phyloP scores from a whole-genome alignment of 2,888 invertebrate genomes.

The Drosophila mimica region DNA sequence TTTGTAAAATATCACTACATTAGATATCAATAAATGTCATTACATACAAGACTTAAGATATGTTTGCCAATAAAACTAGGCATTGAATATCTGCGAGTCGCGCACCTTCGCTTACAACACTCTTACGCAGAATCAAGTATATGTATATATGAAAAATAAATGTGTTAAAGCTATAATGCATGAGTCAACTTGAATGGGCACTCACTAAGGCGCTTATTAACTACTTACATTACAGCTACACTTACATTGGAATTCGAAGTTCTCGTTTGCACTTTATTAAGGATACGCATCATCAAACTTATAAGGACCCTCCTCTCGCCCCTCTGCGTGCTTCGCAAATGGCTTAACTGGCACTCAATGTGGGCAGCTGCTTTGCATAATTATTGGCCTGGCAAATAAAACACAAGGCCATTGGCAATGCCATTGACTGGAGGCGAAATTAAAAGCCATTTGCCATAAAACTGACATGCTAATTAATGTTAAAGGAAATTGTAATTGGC shows the following conservation, averaged over 20 bases:
- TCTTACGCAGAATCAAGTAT: not conserved
- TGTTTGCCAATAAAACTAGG: fast-evolving
- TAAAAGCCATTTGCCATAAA: conserved; percentile 70
- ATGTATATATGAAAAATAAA: not conserved
- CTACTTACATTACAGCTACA: not conserved
- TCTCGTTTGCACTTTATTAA: conserved; percentile 14
- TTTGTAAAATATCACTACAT: not conserved
- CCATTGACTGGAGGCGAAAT: conserved; percentile 43
- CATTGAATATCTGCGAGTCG: not conserved
- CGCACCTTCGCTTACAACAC: not conserved
- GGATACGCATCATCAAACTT: conserved; percentile 10
- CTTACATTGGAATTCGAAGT: not conserved
- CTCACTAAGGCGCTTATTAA: not conserved
- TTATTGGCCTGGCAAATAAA: conserved; percentile 17
- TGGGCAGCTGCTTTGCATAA: conserved; percentile 48
- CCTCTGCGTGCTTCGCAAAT: not conserved
- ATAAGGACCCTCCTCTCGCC: conserved; percentile 3
- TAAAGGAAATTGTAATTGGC: conserved; percentile 75
- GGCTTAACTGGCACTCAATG: conserved; percentile 35
- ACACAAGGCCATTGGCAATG: conserved; percentile 43
- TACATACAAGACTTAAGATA: not conserved
- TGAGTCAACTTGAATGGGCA: not conserved
- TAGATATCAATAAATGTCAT: too few species aligned
- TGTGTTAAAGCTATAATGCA: not conserved
- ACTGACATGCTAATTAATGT: conserved; percentile 76